These are phyloP conservation scores for Columba livia DNA, from an alignment of 2,113 vertebrate species.

Conservation along the genomic window DNA sequence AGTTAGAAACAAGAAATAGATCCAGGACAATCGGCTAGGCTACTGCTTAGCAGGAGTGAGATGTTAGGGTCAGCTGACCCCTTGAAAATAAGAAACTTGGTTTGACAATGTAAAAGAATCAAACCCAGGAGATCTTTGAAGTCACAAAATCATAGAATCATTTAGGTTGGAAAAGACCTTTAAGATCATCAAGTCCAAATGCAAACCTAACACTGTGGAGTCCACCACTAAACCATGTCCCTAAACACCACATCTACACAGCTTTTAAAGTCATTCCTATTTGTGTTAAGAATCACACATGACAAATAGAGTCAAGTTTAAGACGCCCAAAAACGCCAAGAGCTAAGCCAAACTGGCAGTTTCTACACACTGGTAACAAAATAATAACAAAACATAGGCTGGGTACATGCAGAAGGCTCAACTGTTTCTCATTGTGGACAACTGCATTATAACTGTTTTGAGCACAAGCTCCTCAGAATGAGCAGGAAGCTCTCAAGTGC, in stretches of 20 bases:
- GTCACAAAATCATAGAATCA: too few species aligned
- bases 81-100: not conserved
- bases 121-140: not conserved
- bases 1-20: not conserved
- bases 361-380: not conserved
- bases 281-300: too few species aligned
- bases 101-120: not conserved
- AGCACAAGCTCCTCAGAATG: not conserved
- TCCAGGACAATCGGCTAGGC: not conserved
- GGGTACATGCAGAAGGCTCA: not conserved
- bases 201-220: too few species aligned
- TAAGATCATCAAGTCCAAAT: too few species aligned
- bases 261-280: too few species aligned
- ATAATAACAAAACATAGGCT: not conserved
- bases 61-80: accelerated
- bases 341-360: not conserved
- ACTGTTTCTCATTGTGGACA: not conserved
- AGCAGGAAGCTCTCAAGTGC: not conserved
- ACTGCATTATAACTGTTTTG: not conserved
- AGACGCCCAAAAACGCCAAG: not conserved
- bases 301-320: not conserved
- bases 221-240: too few species aligned
- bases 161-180: too few species aligned
- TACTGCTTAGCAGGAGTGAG: not conserved
- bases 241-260: not conserved